A percentile compares a stretch with the other conserved stretches of the same genome.
Evolutionary conservation across 2,797 vertebrate species (phyloP).

Genomic region (Amniataba percoides): DNA sequence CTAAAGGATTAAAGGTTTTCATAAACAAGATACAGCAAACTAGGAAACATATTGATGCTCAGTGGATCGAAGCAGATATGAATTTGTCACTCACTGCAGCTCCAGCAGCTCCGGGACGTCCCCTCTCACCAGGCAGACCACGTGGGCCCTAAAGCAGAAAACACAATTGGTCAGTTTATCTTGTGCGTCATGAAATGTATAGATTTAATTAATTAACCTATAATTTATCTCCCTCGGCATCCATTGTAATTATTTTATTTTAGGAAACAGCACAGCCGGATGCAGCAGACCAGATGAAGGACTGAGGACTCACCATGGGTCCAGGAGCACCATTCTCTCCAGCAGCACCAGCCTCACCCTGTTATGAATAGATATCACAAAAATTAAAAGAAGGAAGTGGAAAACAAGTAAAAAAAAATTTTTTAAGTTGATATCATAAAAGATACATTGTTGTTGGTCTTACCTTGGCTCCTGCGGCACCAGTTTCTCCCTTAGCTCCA

Average conservation of each 20-base stretch:
- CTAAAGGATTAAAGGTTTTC: constrained; percentile 2
- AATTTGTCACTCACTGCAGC: constrained; percentile 89
- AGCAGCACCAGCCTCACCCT: constrained; percentile 92
- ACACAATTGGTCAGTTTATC: constrained; percentile 6
- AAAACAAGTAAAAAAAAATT: too few relatives aligned
- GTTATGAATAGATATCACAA: constrained; percentile 30
- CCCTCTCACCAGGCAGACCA: constrained; percentile 96
- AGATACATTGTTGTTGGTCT: not conserved
- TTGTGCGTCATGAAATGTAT: not conserved
- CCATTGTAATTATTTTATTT: not conserved
- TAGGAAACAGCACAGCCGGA: not conserved
- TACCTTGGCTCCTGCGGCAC: constrained; percentile 94
- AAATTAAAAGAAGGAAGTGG: not conserved
- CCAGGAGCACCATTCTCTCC: constrained; percentile 95
- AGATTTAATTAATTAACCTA: not conserved
- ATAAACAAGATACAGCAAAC: not conserved
- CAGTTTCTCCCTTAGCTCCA: constrained; percentile 93
- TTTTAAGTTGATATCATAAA: not conserved
- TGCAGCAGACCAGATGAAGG: not conserved
- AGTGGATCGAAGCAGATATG: not conserved
- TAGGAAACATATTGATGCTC: not conserved
- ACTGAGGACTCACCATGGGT: constrained; percentile 90
- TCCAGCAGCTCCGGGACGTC: constrained; percentile 92
- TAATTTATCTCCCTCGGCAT: not conserved
- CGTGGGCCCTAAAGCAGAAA: constrained; percentile 89